Evolutionary conservation across 2,888 invertebrate species (phyloP).

Genomic region (Drosophila kambysellisi): DNA sequence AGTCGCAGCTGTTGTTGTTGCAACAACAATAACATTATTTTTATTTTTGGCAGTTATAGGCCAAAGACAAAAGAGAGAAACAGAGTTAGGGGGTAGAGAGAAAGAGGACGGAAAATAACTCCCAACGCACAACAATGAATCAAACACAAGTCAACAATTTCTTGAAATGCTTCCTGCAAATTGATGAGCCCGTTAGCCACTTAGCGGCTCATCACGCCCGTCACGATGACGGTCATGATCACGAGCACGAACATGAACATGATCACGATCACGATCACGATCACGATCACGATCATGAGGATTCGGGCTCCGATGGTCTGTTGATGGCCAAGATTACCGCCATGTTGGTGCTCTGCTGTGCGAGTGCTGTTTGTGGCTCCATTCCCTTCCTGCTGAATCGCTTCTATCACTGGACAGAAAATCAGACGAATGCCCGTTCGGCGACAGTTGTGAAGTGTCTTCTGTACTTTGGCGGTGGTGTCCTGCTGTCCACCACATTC

Average conservation of each 20-base stretch:
- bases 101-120: slow-evolving; percentile 21
- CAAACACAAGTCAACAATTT: slow-evolving; percentile 76
- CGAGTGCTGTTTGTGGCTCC: slow-evolving; percentile 91
- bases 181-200: slow-evolving; percentile 67
- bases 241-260: slow-evolving; percentile 41
- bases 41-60: slow-evolving; percentile 52
- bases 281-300: slow-evolving; percentile 58
- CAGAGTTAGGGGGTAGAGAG: background rate
- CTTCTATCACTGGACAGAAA: slow-evolving; percentile 88
- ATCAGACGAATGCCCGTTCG: slow-evolving; percentile 80
- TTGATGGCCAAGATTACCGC: slow-evolving; percentile 91
- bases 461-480: slow-evolving; percentile 93
- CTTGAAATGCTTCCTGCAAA: slow-evolving; percentile 77
- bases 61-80: slow-evolving; percentile 41
- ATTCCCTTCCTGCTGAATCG: slow-evolving; percentile 90
- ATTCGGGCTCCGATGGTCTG: slow-evolving; percentile 83
- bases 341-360: slow-evolving; percentile 91
- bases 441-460: slow-evolving; percentile 87
- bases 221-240: slow-evolving; percentile 50
- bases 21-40: slow-evolving; percentile 27
- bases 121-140: slow-evolving; percentile 57
- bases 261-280: slow-evolving; percentile 54
- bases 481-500: slow-evolving; percentile 92
- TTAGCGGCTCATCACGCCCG: slow-evolving; percentile 44
- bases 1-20: slow-evolving; percentile 30